phyloP scores from a whole-genome alignment of 2,888 invertebrate species.

The Melanchra persicariae region DNA sequence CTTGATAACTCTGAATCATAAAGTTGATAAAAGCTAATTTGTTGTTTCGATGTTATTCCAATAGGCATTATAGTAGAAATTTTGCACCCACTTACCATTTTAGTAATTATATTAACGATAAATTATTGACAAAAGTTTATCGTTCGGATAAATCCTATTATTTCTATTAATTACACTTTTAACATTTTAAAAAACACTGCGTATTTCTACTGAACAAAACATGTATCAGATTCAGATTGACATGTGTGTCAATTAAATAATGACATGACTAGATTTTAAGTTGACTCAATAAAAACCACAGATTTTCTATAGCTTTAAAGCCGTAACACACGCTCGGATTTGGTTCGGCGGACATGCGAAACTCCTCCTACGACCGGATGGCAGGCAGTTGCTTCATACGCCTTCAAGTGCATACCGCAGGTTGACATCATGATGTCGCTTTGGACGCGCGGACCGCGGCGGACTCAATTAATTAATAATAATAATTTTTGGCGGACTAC shows the following conservation, averaged over 20 bases:
- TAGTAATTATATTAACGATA: slow-evolving; percentile 28
- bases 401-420: too few relatives aligned
- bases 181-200: slow-evolving; percentile 60
- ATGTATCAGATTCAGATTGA: slow-evolving; percentile 33
- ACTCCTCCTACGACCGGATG: too few relatives aligned
- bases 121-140: slow-evolving; percentile 49
- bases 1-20: slow-evolving; percentile 81
- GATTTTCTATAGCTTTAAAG: too few relatives aligned
- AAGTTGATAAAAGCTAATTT: slow-evolving; percentile 58
- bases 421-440: too few relatives aligned
- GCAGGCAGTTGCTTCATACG: too few relatives aligned
- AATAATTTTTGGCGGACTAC: too few relatives aligned
- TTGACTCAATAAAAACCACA: too few relatives aligned
- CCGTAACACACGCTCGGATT: too few relatives aligned
- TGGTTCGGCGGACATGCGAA: too few relatives aligned
- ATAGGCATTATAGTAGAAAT: background rate
- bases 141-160: slow-evolving; percentile 30
- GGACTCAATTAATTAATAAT: too few relatives aligned
- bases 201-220: slow-evolving; percentile 57
- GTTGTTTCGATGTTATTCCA: slow-evolving; percentile 46
- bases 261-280: background rate
- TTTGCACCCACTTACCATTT: slow-evolving; percentile 56
- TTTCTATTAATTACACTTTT: slow-evolving; percentile 35
- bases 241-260: slow-evolving; percentile 18
- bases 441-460: too few relatives aligned